Conservation (phyloP, 2,113 vertebrate genomes). For the Vidua macroura region DNA sequence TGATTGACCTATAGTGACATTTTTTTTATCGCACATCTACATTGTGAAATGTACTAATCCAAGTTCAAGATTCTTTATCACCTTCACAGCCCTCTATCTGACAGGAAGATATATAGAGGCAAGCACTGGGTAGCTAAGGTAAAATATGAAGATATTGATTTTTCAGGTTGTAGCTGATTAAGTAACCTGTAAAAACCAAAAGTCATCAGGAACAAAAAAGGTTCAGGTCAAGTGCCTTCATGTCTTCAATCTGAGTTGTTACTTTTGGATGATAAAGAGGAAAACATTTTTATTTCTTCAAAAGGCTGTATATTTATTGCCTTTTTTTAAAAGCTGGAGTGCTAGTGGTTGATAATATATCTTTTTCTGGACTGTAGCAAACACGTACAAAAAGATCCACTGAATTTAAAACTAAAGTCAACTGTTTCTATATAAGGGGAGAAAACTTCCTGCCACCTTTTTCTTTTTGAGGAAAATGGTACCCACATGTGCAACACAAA, state of each 20-base stretch:
- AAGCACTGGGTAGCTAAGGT: background rate
- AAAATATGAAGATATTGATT: slow-evolving; percentile 57
- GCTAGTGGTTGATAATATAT: background rate
- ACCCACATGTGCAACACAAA: background rate
- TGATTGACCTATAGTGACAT: background rate
- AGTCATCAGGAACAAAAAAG: background rate
- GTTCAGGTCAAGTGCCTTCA: background rate
- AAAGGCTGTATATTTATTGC: background rate
- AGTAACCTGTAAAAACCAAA: slow-evolving; percentile 16
- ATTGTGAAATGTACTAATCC: slow-evolving; percentile 26
- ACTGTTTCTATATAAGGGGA: background rate
- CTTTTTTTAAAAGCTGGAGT: background rate
- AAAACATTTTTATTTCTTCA: slow-evolving; percentile 9
- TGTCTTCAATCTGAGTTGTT: background rate
- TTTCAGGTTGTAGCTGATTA: slow-evolving; percentile 34
- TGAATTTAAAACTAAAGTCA: background rate
- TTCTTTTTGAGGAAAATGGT: background rate
- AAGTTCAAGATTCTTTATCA: slow-evolving; percentile 20
- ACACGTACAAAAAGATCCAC: background rate
- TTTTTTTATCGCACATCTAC: background rate
- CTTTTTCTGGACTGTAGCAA: background rate
- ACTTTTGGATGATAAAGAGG: background rate
- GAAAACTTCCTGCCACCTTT: background rate
- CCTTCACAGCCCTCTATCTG: background rate
- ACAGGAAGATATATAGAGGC: slow-evolving; percentile 14